These are phyloP conservation scores for Drosophila tropicalis DNA, from an alignment of 1,140 invertebrate genomes.

Conservation along the genomic window DNA sequence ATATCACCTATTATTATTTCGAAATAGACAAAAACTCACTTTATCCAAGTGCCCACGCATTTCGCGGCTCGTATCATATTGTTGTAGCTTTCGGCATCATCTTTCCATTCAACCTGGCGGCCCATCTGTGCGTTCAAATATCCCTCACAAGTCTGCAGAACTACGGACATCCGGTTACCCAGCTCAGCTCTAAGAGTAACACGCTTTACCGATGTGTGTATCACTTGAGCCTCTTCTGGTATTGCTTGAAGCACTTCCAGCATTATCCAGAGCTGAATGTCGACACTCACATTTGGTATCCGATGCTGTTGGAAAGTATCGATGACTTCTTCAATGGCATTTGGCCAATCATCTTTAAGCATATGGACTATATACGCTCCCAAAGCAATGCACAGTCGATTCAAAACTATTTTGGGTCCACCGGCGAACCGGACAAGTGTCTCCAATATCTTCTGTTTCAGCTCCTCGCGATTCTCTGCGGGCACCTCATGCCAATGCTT, in stretches of 20 bases:
- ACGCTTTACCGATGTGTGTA: slow-evolving; percentile 78
- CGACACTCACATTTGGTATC: slow-evolving; percentile 84
- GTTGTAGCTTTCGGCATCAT: slow-evolving; percentile 70
- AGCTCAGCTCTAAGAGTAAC: slow-evolving; percentile 68
- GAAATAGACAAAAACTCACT: slow-evolving; percentile 55
- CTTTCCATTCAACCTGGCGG: slow-evolving; percentile 46
- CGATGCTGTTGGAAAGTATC: slow-evolving; percentile 86
- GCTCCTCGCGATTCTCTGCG: slow-evolving; percentile 88
- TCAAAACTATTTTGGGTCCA: slow-evolving; percentile 92
- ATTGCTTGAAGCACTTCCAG: slow-evolving; percentile 90
- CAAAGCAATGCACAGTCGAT: slow-evolving; percentile 92
- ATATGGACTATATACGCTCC: slow-evolving; percentile 88
- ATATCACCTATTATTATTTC: background rate
- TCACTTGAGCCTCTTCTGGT: slow-evolving; percentile 87
- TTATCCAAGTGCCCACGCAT: slow-evolving; percentile 87
- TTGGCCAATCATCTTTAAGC: slow-evolving; percentile 86
- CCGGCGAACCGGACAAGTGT: slow-evolving; percentile 89
- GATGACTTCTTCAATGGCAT: slow-evolving; percentile 87
- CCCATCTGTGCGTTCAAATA: slow-evolving; percentile 71
- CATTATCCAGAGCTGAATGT: slow-evolving; percentile 86
- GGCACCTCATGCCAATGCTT: slow-evolving; percentile 94
- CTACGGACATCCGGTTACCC: slow-evolving; percentile 66
- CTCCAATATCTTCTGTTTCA: slow-evolving; percentile 90
- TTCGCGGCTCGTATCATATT: slow-evolving; percentile 85
- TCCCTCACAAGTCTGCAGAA: slow-evolving; percentile 70